Conservation (phyloP, 2,797 vertebrate genomes). For the Melanotaenia pygmaea region DNA sequence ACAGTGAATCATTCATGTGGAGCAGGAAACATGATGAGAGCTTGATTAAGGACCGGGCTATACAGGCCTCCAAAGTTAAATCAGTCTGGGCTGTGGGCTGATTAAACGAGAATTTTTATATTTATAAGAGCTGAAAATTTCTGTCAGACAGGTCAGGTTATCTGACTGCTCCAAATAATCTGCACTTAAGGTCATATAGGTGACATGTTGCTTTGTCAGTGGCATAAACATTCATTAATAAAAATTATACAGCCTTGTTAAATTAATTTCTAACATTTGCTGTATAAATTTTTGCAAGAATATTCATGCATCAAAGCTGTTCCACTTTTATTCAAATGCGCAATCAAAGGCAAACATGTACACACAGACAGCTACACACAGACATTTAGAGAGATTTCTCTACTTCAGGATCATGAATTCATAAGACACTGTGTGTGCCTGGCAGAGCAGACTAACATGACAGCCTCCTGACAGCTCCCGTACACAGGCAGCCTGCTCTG, state of each 20-base stretch:
- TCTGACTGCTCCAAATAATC: constrained; percentile 3
- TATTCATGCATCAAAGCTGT: constrained; percentile 31
- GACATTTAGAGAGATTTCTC: constrained; percentile 49
- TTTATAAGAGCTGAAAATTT: constrained; percentile 1
- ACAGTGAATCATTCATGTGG: constrained; percentile 75
- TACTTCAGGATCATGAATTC: constrained; percentile 77
- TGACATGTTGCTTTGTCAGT: not conserved
- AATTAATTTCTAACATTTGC: constrained; percentile 24
- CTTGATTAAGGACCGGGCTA: constrained; percentile 70
- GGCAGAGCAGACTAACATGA: constrained; percentile 75
- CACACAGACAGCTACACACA: constrained; percentile 29
- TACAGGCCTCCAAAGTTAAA: constrained; percentile 56
- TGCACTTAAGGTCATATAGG: constrained; percentile 27
- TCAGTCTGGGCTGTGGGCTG: constrained; percentile 61
- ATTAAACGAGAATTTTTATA: constrained; percentile 60
- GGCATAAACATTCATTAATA: constrained; percentile 1
- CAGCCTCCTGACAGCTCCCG: constrained; percentile 78
- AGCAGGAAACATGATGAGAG: constrained; percentile 71
- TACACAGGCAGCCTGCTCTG: constrained; percentile 71
- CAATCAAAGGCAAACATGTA: constrained; percentile 58
- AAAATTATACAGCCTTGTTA: constrained; percentile 5
- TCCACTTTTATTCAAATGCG: constrained; percentile 42
- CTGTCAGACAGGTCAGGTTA: not conserved
- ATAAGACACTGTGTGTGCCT: constrained; percentile 63
- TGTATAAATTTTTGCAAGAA: constrained; percentile 5